These are phyloP conservation scores for Tethya wilhelma DNA, from an alignment of 37 sponge, comb jelly and placozoan species.

Conservation along the genomic window DNA sequence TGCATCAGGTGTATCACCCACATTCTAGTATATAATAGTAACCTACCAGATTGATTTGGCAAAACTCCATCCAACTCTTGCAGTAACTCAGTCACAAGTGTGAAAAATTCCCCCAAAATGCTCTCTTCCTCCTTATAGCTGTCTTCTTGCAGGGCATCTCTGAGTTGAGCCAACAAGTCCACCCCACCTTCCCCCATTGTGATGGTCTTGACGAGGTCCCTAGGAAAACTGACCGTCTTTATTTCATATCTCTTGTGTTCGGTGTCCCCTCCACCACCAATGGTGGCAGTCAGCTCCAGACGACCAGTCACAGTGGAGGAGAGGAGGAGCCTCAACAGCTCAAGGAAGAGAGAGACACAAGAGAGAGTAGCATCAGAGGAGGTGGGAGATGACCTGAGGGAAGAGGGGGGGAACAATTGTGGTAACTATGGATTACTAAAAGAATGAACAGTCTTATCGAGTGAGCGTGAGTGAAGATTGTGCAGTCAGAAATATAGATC, in stretches of 20 bases:
- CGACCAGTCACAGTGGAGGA: conserved; percentile 13
- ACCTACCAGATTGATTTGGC: not conserved
- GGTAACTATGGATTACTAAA: not conserved
- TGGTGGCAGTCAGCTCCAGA: not conserved
- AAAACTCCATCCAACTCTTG: not conserved
- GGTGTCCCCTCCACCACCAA: not conserved
- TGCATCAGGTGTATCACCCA: not conserved
- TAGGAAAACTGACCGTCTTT: conserved; percentile 26
- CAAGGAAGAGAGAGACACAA: conserved; percentile 56
- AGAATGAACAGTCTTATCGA: not conserved
- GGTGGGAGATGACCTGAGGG: conserved; percentile 20
- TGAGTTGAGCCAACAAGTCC: conserved; percentile 29
- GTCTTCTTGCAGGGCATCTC: conserved; percentile 30
- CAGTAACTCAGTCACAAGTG: not conserved
- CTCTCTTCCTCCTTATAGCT: not conserved
- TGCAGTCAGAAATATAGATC: too few species aligned
- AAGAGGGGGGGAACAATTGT: not conserved
- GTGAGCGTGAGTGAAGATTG: too few species aligned
- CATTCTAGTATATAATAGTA: not conserved
- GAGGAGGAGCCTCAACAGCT: conserved; percentile 31
- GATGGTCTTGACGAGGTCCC: conserved; percentile 24
- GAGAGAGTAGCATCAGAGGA: conserved; percentile 27
- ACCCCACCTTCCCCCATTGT: conserved; percentile 7
- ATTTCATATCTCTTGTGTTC: conserved; percentile 10
- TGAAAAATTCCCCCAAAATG: not conserved